Base-by-base conservation (phyloP, 2,888 invertebrate genomes). In the Furcula furcula region DNA sequence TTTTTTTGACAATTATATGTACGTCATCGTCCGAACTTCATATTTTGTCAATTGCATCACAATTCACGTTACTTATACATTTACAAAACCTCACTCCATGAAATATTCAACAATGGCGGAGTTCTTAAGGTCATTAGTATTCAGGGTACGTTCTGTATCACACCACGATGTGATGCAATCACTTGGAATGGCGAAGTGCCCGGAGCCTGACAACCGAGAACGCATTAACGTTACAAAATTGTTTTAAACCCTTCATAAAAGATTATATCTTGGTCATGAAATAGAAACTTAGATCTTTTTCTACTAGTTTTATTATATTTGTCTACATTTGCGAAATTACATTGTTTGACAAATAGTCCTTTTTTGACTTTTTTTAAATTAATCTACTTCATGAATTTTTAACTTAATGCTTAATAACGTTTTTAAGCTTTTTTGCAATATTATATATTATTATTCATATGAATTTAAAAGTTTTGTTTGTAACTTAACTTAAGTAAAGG, bases 31-130 rank as follows among this genome's bases (percentile, higher is more conserved):
- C 42, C 47, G 49, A 53, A 46, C 40, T 47, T 34, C 37, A 45
- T 44, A 40, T 43, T 45, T 37, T 10, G 19, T 42, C 35, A 31
- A 39, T 44, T 54, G 31, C 47, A 44, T 38, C 52, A 51, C 41
- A 36, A 44, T 49, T 51, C 57, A 60, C 47, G 47, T 61, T 60
- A 60, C 59, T 64, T 61, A 54, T 67, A 61, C 54, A 49, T n/a
- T n/a, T n/a, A n/a, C n/a, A 49, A 54, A 50, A 49, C 42, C 48
- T 53, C 42, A 37, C 35, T 55, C 44, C 62, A 75, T 76, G 74
- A 70, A 74, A 74, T 75, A 81, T 80, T 76, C 71, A 78, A 71
- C 67, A 66, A 60, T 58, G 54, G 59, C 55, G 43, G 59, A 55
- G 46, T 46, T 51, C 67, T 68, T 70, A 65, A 57, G 58, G 63